These are phyloP conservation scores for Camelus bactrianus DNA, from an alignment of 2,113 vertebrate genomes.

Conservation along the genomic window DNA sequence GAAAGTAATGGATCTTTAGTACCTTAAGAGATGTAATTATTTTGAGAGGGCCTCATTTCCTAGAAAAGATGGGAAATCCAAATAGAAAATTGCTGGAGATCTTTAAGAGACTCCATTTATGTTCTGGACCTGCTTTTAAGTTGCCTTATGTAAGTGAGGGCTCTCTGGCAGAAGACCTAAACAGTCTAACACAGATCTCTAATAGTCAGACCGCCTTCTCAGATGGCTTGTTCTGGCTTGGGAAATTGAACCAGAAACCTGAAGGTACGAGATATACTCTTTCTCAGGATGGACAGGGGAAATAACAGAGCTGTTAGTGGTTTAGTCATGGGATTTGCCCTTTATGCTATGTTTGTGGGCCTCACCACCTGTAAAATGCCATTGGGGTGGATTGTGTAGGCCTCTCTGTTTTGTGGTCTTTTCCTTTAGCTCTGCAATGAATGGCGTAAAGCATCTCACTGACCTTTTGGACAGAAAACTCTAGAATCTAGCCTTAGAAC, in stretches of 20 bases:
- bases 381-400: neutral
- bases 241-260: neutral
- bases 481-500: neutral
- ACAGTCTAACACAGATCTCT: neutral
- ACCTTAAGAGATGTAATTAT: neutral
- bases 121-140: slow-evolving; percentile 42
- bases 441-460: neutral
- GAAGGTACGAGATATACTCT: neutral
- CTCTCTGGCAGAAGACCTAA: neutral
- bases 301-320: neutral
- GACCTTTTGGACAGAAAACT: slow-evolving; percentile 48
- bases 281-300: neutral
- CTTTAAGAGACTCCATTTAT: slow-evolving; percentile 15
- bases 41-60: slow-evolving; percentile 38
- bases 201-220: neutral
- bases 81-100: slow-evolving; percentile 34
- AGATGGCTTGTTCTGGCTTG: neutral
- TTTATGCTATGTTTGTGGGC: neutral
- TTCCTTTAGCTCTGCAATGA: neutral
- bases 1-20: neutral
- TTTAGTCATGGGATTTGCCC: neutral
- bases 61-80: neutral
- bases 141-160: neutral
- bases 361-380: neutral
- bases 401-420: slow-evolving; percentile 30